These are phyloP conservation scores for Botia almorhae DNA, from an alignment of 2,797 vertebrate species.

Conservation along the genomic window DNA sequence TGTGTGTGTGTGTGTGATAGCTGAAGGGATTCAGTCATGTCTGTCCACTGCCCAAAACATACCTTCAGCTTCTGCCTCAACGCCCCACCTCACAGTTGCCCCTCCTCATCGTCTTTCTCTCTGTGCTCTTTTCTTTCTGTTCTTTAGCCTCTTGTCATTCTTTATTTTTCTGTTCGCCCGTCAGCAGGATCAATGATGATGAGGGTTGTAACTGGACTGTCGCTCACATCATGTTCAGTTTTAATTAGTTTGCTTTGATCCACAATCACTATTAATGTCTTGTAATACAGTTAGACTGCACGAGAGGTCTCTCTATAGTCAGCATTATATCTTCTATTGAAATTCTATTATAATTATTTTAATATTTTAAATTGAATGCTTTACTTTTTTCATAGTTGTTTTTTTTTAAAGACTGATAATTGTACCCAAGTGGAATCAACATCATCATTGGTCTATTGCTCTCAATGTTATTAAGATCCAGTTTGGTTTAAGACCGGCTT, in stretches of 20 bases:
- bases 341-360: neutral
- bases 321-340: neutral
- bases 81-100: conserved; percentile 53
- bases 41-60: conserved; percentile 74
- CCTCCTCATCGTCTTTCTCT: conserved; percentile 70
- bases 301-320: neutral
- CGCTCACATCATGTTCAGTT: neutral
- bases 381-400: neutral
- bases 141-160: conserved; percentile 58
- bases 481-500: conserved; percentile 61
- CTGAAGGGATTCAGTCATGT: conserved; percentile 79
- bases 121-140: conserved; percentile 61
- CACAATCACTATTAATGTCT: too few species aligned
- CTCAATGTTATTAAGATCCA: conserved; percentile 57
- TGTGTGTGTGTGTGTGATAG: conserved; percentile 57
- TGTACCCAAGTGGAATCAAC: conserved; percentile 37
- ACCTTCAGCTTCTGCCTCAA: conserved; percentile 62
- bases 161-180: conserved; percentile 50
- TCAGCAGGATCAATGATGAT: conserved; percentile 87
- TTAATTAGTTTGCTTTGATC: too few species aligned
- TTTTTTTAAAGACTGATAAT: neutral
- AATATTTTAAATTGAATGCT: neutral
- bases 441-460: conserved; percentile 80
- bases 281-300: neutral
- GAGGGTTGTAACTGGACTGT: conserved; percentile 23